Conservation (phyloP, 2,797 vertebrate genomes). For the Helarctos malayanus region DNA sequence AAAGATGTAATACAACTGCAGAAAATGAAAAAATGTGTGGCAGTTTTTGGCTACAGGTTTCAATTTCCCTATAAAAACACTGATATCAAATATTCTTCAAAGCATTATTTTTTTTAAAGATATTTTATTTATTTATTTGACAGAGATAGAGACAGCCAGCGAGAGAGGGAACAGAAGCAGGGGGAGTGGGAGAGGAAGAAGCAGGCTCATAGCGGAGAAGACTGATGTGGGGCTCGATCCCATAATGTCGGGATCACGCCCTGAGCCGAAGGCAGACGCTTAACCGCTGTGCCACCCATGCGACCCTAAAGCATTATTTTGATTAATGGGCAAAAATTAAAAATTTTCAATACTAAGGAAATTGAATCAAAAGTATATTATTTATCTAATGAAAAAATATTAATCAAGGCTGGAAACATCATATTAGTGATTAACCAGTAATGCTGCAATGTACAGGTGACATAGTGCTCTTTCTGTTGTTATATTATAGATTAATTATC, state of each 20-base stretch:
- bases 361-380: not conserved
- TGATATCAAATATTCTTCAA: not conserved
- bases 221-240: no score
- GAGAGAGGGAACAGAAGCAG: no score
- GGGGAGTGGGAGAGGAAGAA: no score
- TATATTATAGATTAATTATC: not conserved
- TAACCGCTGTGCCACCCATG: no score
- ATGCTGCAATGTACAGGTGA: not conserved
- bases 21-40: not conserved
- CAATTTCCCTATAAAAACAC: not conserved
- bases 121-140: no score
- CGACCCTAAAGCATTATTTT: not conserved
- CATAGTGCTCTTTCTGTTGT: not conserved
- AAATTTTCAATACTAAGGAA: not conserved
- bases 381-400: slow-evolving; percentile 19
- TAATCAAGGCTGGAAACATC: not conserved
- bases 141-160: no score
- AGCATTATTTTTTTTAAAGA: not conserved
- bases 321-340: not conserved
- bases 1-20: not conserved
- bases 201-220: no score
- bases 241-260: no score
- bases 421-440: slow-evolving; percentile 4
- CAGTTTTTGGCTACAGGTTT: not conserved
- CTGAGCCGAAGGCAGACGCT: no score